These are phyloP conservation scores for Callitettix versicolor DNA, from an alignment of 1,140 invertebrate species.

Conservation along the genomic window DNA sequence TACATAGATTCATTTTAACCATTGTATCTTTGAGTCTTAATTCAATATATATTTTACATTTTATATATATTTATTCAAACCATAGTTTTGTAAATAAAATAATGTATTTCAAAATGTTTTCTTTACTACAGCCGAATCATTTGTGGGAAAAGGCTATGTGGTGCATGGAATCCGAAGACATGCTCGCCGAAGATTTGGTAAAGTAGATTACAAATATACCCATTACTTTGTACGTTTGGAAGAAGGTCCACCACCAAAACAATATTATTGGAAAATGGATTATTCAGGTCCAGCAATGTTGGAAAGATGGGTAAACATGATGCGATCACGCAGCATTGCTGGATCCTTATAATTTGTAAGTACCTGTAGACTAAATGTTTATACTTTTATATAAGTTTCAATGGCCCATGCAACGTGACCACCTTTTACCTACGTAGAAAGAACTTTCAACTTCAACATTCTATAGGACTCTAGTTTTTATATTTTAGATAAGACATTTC, in stretches of 20 bases:
- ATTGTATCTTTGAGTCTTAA: too few species aligned
- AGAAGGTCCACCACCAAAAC: constrained; percentile 81
- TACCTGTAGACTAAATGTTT: too few species aligned
- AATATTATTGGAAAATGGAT: constrained; percentile 52
- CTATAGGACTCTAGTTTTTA: too few species aligned
- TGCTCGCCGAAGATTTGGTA: constrained; percentile 54
- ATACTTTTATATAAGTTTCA: too few species aligned
- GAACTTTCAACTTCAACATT: too few species aligned
- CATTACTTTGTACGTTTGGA: constrained; percentile 85
- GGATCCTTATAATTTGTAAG: constrained; percentile 47
- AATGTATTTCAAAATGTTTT: background rate
- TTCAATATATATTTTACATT: too few species aligned
- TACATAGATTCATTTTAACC: too few species aligned
- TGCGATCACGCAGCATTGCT: constrained; percentile 56
- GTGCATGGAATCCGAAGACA: constrained; percentile 78
- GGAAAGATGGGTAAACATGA: constrained; percentile 56
- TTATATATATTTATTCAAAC: too few species aligned
- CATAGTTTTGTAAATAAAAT: constrained; percentile 1
- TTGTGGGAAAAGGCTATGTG: constrained; percentile 57
- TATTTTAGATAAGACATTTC: too few species aligned
- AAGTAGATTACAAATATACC: constrained; percentile 65
- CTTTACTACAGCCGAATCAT: constrained; percentile 65
- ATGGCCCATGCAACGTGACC: too few species aligned
- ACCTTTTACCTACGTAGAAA: too few species aligned
- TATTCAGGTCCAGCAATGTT: constrained; percentile 59